A percentile compares a stretch with the other conserved stretches of the same genome.
phyloP scores from a whole-genome alignment of 2,888 invertebrate genomes.

The Tachystola acroxantha region DNA sequence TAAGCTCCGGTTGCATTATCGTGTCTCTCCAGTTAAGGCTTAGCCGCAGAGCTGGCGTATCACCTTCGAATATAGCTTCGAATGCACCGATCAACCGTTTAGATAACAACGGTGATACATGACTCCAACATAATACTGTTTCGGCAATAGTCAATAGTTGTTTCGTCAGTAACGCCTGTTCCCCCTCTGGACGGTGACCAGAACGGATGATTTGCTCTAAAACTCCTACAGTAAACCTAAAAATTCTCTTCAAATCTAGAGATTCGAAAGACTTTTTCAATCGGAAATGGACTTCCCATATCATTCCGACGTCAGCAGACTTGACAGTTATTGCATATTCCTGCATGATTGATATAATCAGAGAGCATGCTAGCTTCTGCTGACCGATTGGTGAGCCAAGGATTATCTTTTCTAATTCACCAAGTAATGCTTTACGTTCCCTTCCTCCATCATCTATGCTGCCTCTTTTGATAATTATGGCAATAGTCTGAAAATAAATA shows the following conservation, averaged over 20 bases:
- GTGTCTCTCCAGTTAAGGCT: conserved; percentile 85
- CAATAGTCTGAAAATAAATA: conserved; percentile 81
- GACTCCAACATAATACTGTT: conserved; percentile 89
- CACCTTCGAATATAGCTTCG: conserved; percentile 82
- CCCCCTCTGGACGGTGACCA: conserved; percentile 70
- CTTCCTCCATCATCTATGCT: conserved; percentile 86
- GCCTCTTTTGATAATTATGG: conserved; percentile 91
- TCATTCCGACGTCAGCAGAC: conserved; percentile 91
- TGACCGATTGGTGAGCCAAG: conserved; percentile 87
- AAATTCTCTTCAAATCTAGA: conserved; percentile 87
- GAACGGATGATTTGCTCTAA: conserved; percentile 63
- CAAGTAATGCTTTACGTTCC: conserved; percentile 82
- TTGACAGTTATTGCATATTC: conserved; percentile 92
- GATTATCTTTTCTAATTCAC: conserved; percentile 87
- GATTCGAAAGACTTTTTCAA: conserved; percentile 92
- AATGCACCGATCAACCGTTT: conserved; percentile 85
- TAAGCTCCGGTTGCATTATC: conserved; percentile 84
- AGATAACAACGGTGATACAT: conserved; percentile 82
- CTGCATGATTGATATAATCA: conserved; percentile 90
- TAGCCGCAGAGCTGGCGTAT: conserved; percentile 81
- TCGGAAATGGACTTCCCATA: conserved; percentile 92
- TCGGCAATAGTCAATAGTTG: conserved; percentile 88
- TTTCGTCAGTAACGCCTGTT: conserved; percentile 77
- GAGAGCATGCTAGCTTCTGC: conserved; percentile 90
- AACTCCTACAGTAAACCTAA: conserved; percentile 73